These are phyloP conservation scores for Ispidina picta DNA, from an alignment of 2,797 vertebrate genomes.

Conservation along the genomic window DNA sequence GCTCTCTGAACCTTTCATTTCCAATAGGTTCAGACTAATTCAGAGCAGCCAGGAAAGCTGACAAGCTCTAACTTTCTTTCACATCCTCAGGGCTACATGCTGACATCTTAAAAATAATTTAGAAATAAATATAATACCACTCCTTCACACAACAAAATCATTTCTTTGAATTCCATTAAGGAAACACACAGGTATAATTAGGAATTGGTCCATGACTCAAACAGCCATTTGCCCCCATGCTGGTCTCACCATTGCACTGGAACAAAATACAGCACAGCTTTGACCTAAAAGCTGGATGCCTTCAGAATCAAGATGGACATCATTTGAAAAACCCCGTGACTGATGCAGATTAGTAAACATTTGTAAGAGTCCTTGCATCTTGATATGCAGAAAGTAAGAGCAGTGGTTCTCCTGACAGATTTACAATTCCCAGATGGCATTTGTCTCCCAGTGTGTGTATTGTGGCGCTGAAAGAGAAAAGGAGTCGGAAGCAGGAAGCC, in stretches of 20 bases:
- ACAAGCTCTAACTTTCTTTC: neutral
- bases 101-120: slow-evolving; percentile 55
- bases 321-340: neutral
- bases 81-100: neutral
- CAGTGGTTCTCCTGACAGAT: neutral
- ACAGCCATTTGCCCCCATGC: neutral
- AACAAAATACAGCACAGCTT: slow-evolving; percentile 6
- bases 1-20: slow-evolving; percentile 70
- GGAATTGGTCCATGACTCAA: slow-evolving; percentile 21
- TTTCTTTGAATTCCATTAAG: slow-evolving; percentile 65
- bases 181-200: slow-evolving; percentile 40
- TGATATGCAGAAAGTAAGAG: neutral
- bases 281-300: neutral
- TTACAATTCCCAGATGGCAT: neutral
- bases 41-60: slow-evolving; percentile 5
- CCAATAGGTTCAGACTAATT: slow-evolving; percentile 58
- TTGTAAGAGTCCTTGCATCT: neutral
- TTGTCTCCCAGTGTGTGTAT: neutral
- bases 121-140: slow-evolving; percentile 59
- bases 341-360: neutral
- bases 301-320: neutral
- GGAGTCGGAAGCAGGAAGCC: neutral
- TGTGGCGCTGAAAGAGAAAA: neutral
- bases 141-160: slow-evolving; percentile 19
- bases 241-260: neutral